Conservation (phyloP, 64 coral and sea anemone genomes). For the Montipora cactus region DNA sequence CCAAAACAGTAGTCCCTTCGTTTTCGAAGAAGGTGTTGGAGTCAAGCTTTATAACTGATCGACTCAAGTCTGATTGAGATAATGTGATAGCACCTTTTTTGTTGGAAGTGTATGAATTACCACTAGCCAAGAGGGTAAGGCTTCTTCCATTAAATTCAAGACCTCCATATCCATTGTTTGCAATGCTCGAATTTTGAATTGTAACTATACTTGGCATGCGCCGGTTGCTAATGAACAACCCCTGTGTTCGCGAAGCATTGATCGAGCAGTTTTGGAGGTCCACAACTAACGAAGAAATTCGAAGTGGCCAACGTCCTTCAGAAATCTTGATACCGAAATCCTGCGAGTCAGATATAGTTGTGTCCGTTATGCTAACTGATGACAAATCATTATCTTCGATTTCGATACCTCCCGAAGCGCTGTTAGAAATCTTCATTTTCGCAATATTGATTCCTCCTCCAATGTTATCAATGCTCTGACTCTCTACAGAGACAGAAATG, state of each 20-base stretch:
- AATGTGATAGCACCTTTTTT: background rate
- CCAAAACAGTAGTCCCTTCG: constrained; percentile 10
- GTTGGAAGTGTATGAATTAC: constrained; percentile 47
- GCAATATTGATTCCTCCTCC: background rate
- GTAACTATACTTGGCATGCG: background rate
- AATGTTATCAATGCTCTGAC: background rate
- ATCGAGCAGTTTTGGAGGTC: constrained; percentile 27
- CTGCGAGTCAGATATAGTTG: background rate
- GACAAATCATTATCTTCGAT: background rate
- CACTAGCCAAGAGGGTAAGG: background rate
- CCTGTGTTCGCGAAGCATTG: constrained; percentile 3
- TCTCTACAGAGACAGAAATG: background rate
- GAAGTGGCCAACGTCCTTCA: background rate
- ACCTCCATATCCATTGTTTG: constrained; percentile 26
- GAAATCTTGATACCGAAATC: constrained; percentile 32
- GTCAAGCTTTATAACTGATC: background rate
- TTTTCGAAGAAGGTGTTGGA: constrained; percentile 55
- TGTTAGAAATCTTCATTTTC: background rate
- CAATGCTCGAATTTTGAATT: constrained; percentile 64
- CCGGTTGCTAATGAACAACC: background rate
- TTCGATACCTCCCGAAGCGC: background rate
- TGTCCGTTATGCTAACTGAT: background rate
- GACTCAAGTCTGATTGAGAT: background rate
- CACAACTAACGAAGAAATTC: background rate
- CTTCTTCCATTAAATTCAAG: constrained; percentile 26